Base-by-base conservation (phyloP, 2,888 invertebrate species). In the Napeogenes inachia region DNA sequence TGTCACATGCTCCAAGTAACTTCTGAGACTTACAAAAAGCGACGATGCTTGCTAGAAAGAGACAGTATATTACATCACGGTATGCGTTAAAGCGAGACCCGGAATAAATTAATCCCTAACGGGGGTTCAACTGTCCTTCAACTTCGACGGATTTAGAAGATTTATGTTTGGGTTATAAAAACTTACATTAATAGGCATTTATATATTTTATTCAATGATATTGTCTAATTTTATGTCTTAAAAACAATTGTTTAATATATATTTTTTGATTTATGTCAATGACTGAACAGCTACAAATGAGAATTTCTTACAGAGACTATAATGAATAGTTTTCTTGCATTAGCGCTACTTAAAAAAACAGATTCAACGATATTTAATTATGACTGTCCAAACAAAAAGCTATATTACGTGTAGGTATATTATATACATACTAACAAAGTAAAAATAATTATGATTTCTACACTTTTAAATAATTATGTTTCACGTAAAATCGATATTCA, bases 1-100 rank as follows among this genome's bases (percentile, higher is more conserved):
- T 89, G 89, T 89, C 88, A 82, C 80, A 89, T 85, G 89, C 78
- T 87, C 78, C 84, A 84, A 70, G 72, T 84, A 87, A 82, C 87
- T 84, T 84, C 75, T 83, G 86, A 87, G 81, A 75, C 84, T 80
- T 72, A 89, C 84, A 87, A 89, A 89, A 89, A 88, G 82, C 74
- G 86, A 86, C 84, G 79, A 75, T 78, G 73, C 73, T 70, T 64
- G 71, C 67, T 69, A 73, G 81, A 87, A 73, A 75, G 83, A 77
- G 86, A 85, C 68, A 73, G 72, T 73, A 67, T 75, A 84, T 69
- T 57, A 71, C 60, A 62, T 70, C 66, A 61, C 60, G 56, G 56
- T 61, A 65, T 54, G 75, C 53, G 60, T 64, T 65, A 70, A 78
- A 82, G 71, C 70, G 76, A 73, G 84, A 84, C 68, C 70, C 66